Conservation (phyloP, 2,888 invertebrate genomes). For the Elmis aenea region DNA sequence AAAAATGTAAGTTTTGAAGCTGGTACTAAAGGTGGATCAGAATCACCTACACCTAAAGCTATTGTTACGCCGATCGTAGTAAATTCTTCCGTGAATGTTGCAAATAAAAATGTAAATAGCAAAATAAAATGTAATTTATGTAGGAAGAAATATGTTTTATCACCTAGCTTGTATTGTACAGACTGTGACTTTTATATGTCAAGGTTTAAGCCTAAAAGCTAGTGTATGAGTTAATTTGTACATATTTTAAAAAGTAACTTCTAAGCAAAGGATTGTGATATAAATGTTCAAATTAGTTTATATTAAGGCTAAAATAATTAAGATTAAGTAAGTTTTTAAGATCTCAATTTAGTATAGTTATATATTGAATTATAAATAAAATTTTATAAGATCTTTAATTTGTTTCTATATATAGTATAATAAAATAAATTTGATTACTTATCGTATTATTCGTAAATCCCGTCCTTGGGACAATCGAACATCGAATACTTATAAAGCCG, state of each 20-base stretch:
- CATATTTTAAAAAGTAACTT: no score
- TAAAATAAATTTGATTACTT: no score
- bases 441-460: no score
- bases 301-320: no score
- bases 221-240: no score
- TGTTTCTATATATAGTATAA: no score
- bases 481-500: no score
- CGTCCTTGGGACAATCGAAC: no score
- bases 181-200: constrained; percentile 94
- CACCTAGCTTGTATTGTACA: constrained; percentile 77
- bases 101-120: constrained; percentile 43
- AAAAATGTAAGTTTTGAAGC: constrained; percentile 70
- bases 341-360: no score
- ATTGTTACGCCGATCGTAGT: constrained; percentile 43
- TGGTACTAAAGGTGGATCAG: constrained; percentile 60
- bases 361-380: no score
- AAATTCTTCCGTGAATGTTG: constrained; percentile 33
- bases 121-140: constrained; percentile 79
- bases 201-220: constrained; percentile 61
- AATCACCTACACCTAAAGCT: constrained; percentile 36
- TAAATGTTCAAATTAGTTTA: constrained; percentile 22
- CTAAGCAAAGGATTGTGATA: constrained; percentile 25
- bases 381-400: no score
- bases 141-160: constrained; percentile 73
- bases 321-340: no score